A percentile compares a stretch with the other conserved stretches of the same genome.
Conservation (phyloP, 2,888 invertebrate species). For the Eulithis prunata region DNA sequence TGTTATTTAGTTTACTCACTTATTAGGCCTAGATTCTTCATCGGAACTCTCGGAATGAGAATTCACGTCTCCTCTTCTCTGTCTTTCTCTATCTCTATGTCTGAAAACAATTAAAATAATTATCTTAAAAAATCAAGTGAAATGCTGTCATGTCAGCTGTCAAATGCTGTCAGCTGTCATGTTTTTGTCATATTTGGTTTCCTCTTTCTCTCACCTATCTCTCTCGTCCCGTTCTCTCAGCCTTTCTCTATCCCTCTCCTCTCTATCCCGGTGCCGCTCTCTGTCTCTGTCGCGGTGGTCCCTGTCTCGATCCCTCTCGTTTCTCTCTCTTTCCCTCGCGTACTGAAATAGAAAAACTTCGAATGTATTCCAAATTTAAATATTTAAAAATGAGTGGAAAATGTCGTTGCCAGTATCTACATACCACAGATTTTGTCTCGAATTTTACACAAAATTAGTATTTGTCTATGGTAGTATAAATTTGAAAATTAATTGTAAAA, state of each 20-base stretch:
- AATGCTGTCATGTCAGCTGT: too few species aligned
- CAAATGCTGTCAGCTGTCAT: too few species aligned
- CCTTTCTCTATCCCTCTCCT: slow-evolving; percentile 85
- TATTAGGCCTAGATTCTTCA: slow-evolving; percentile 86
- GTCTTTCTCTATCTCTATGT: slow-evolving; percentile 79
- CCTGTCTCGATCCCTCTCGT: slow-evolving; percentile 83
- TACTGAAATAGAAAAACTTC: slow-evolving; percentile 71
- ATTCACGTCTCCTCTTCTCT: slow-evolving; percentile 71
- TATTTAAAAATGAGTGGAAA: too few species aligned
- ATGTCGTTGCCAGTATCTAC: too few species aligned
- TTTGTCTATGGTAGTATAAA: too few species aligned
- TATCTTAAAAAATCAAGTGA: too few species aligned
- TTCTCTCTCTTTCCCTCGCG: slow-evolving; percentile 78
- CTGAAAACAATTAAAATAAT: not conserved
- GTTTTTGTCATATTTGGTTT: too few species aligned
- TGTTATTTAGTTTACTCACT: slow-evolving; percentile 60
- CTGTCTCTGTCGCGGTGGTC: slow-evolving; percentile 85
- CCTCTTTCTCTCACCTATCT: too few species aligned
- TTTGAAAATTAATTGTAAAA: too few species aligned
- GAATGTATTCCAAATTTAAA: not conserved
- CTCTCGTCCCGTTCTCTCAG: slow-evolving; percentile 81
- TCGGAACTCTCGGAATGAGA: slow-evolving; percentile 87
- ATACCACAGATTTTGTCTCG: too few species aligned
- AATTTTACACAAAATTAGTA: too few species aligned
- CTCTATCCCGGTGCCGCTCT: slow-evolving; percentile 83